Base-by-base conservation (phyloP, 2,113 vertebrate genomes). In the Microtus pennsylvanicus region DNA sequence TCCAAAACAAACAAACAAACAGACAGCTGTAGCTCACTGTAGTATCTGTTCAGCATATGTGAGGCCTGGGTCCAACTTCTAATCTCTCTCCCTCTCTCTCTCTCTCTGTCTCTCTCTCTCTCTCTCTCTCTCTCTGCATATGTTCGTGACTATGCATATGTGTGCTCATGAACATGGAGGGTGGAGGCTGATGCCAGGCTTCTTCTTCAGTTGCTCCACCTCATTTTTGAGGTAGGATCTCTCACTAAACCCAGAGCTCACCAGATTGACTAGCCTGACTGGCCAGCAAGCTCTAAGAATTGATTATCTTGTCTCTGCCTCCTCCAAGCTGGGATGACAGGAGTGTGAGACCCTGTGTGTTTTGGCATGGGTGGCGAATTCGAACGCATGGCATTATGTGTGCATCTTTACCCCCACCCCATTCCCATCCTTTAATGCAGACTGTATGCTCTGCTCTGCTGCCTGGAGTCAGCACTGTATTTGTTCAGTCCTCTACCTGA, bases 401-500 rank as follows among this genome's bases (percentile, higher is more conserved):
- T 28, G n/a, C 3, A 7, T 38, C 22, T 61, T n/a, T 38, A 28
- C 35, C 38, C 80, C 61, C 26, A 19, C 8, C 14, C 30, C 30
- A n/a, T 14, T 47, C 21, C 77, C 78, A 58, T 52, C 65, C 30
- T 96, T 74, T 87, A n/a, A 86, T 14, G 12, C 30, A 65, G 65
- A 89, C 26, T 65, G 61, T 30, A 45, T 52, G 21, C 63, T 85
- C 50, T 47, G 14, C 33, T 65, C n/a, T 87, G 22, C 63, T 45
- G 30, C 81, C 35, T 52, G 38, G 52, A 93, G 72, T 97, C 50
- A 81, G 11, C 21, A 17, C 81, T 65, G 78, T 13, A 26, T 7
- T 92, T 58, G 58, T 67, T 83, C 65, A n/a, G 88, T 82, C 74
- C 69, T 45, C 63, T 90, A 58, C 58, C 89, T 38, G 82, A 93